These are phyloP conservation scores for Junonia oenone DNA, from an alignment of 2,888 invertebrate genomes.

Conservation along the genomic window DNA sequence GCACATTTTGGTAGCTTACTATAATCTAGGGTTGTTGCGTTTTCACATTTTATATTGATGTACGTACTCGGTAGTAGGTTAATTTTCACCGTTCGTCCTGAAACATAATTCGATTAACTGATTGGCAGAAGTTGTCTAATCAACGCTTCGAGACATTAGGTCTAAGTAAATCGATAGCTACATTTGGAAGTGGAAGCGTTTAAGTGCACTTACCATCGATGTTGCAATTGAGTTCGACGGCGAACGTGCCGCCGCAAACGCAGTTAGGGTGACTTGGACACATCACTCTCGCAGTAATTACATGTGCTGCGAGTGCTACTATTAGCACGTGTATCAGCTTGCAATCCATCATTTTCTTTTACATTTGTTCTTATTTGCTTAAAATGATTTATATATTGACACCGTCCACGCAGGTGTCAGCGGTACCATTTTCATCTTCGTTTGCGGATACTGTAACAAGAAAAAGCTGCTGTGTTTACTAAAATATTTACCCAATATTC, in stretches of 20 bases:
- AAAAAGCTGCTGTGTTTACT: too few relatives aligned
- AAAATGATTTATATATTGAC: slow-evolving; percentile 10
- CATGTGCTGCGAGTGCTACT: slow-evolving; percentile 55
- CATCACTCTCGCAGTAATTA: slow-evolving; percentile 59
- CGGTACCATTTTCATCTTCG: slow-evolving; percentile 20
- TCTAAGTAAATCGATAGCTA: slow-evolving; percentile 3
- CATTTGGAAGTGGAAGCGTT: slow-evolving; percentile 15
- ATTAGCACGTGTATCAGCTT: slow-evolving; percentile 53
- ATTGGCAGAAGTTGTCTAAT: not conserved
- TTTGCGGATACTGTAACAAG: slow-evolving; percentile 30
- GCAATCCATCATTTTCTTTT: slow-evolving; percentile 47
- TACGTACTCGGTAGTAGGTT: slow-evolving; percentile 65
- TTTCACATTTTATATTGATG: slow-evolving; percentile 66
- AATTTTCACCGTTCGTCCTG: slow-evolving; percentile 64
- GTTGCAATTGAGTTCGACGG: slow-evolving; percentile 70
- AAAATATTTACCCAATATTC: not conserved
- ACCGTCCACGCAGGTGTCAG: not conserved
- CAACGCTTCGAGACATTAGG: not conserved
- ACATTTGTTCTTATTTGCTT: slow-evolving; percentile 23
- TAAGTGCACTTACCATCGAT: slow-evolving; percentile 69
- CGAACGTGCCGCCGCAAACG: slow-evolving; percentile 68
- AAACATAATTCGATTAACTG: slow-evolving; percentile 37
- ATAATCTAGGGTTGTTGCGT: slow-evolving; percentile 59
- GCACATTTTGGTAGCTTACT: slow-evolving; percentile 69
- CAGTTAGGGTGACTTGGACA: slow-evolving; percentile 73